Conservation (phyloP, 2,113 vertebrate genomes). For the Calyptomena viridis region DNA sequence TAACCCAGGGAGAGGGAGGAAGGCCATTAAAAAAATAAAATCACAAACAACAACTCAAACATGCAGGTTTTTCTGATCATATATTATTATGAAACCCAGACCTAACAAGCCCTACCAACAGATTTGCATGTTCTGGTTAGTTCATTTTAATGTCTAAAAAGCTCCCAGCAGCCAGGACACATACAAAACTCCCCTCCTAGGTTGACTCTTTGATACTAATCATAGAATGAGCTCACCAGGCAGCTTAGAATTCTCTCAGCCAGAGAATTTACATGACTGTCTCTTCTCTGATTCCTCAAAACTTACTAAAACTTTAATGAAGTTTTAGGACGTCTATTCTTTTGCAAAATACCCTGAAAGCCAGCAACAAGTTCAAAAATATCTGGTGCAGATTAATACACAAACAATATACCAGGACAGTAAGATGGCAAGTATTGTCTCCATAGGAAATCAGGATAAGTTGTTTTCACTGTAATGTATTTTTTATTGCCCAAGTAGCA, state of each 20-base stretch:
- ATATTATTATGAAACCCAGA: neutral
- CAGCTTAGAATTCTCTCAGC: neutral
- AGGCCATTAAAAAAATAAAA: neutral
- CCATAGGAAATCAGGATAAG: neutral
- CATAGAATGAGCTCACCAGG: neutral
- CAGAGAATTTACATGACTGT: neutral
- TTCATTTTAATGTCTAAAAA: neutral
- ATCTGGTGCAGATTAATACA: neutral
- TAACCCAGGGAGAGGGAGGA: neutral
- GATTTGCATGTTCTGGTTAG: neutral
- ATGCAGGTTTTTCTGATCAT: neutral
- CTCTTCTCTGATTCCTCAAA: neutral
- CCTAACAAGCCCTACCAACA: neutral
- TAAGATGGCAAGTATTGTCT: neutral
- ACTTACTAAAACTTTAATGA: neutral
- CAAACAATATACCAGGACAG: neutral
- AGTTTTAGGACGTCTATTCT: neutral
- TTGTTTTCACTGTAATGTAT: neutral
- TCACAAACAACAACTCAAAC: neutral
- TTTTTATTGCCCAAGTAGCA: neutral
- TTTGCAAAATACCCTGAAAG: neutral
- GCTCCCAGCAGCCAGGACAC: neutral
- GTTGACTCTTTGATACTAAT: neutral
- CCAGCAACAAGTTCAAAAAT: neutral
- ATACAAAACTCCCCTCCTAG: neutral